Evolutionary conservation across 2,888 invertebrate genomes (phyloP), one percentile per base, ranked within the genome.

Genomic region (Cheilosia soror): DNA sequence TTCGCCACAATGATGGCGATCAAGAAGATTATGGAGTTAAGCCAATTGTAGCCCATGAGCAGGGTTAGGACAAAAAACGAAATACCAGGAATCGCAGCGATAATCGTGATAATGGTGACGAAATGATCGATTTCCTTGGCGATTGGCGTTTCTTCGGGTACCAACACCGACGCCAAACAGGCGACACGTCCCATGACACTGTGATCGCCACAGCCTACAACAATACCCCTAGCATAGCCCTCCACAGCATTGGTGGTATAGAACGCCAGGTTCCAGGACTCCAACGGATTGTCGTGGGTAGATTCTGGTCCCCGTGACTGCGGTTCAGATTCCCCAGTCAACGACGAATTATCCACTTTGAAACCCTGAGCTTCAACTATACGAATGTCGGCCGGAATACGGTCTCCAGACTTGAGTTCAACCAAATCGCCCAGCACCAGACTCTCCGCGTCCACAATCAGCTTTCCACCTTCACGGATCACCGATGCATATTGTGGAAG

Each of bases 1-100:
- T 98, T 98, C 87, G 98, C 99, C 81, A 99, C 98, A 93, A 98
- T 98, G 93, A 98, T 98, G 27, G 98, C 98, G 92, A 99, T 99
- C 89, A 98, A 94, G 95, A 99, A 98, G 92, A 99, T 98, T 88
- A 98, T 98, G 90, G 98, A 98, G 91, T 98, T 98, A 88, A 98
- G 94, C 98, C 98, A 98, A 91, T 97, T 96, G 93, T 98, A 98
- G 89, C 98, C 98, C 87, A 98, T 95, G 90, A 97, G 95, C 93
- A 98, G 96, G 79, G 98, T 98, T 90, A 98, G 97, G 75, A 98
- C 89, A 94, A 98, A 98, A 95, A 99, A 98, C 11, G 97, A 96
- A 15, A 98, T 96, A 84, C 97, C 97, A 87, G 97, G 94, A 93
- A 97, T 96, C 81, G 97, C 96, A 88, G 97, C 97, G 87, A 96